These are phyloP conservation scores for Tiliacea citrago DNA, from an alignment of 2,888 invertebrate species.

Conservation along the genomic window DNA sequence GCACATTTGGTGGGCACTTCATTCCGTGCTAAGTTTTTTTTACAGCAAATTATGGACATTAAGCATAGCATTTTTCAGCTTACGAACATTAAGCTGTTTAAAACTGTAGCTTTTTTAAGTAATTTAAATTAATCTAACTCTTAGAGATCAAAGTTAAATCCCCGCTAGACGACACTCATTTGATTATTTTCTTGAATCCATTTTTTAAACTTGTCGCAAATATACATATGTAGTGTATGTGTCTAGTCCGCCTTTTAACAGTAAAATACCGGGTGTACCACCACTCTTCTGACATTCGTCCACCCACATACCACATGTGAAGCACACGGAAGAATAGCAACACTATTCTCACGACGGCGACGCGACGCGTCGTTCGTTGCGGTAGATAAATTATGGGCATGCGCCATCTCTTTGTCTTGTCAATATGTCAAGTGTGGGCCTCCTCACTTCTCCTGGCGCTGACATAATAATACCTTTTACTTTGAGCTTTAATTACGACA, in stretches of 20 bases:
- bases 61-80: not conserved
- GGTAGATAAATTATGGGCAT: conserved; percentile 84
- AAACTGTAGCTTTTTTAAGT: no score
- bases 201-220: not conserved
- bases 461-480: conserved; percentile 80
- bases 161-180: not conserved
- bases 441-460: conserved; percentile 77
- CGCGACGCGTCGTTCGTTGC: conserved; percentile 66
- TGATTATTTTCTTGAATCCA: not conserved
- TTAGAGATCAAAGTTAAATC: not conserved
- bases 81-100: not conserved
- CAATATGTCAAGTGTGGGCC: conserved; percentile 86
- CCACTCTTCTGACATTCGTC: conserved; percentile 45
- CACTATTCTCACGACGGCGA: conserved; percentile 72
- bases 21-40: not conserved
- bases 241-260: conserved; percentile 9
- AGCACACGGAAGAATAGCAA: conserved; percentile 73
- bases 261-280: conserved; percentile 28
- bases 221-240: no score
- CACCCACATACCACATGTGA: conserved; percentile 55
- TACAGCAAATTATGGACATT: not conserved
- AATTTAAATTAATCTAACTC: no score
- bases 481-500: conserved; percentile 61
- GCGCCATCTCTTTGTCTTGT: conserved; percentile 87
- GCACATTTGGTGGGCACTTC: conserved; percentile 3